Evolutionary conservation across 1,140 invertebrate species (phyloP), one percentile per base, ranked within the genome.

Genomic region (Campoletis sonorensis): DNA sequence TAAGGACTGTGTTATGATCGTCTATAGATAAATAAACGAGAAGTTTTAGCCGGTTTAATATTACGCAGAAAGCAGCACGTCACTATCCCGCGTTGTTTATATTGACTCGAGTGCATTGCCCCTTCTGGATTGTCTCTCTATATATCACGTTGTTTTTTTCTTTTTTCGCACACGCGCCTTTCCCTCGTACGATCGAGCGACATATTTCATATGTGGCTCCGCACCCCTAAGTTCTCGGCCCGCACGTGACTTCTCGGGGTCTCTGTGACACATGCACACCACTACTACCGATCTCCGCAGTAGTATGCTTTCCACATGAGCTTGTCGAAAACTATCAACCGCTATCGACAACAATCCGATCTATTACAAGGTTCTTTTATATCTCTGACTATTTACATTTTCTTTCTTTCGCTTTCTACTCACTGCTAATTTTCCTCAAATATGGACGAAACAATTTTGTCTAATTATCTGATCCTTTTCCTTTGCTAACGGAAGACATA

Each of bases 191-290:
- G 54, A 5, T 58, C 21, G 54, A 58, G 54, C 54, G 54, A 58
- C 54, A 58, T 58, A 58, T 58, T 58, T 58, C 54, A 23, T 58
- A 58, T 23, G 54, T n/a, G 54, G 21, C 18, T 58, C 54, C 54
- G 54, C 54, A 58, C 54, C 54, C 54, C 54, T 58, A 23, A 58
- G 54, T 58, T 58, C 54, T 58, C 21, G 54, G 54, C 18, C 54
- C 54, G 54, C 54, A 58, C 54, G 54, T 58, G 54, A 58, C 54
- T 58, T 58, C 54, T 58, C 54, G 54, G 54, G 54, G 54, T n/a
- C 18, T 8, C 54, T 58, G 54, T 54, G 49, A n/a, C 49, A 54
- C 10, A 54, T 54, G 49, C 49, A 54, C 54, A 58, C 54, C 54
- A 23, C 54, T 18, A 54, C 4, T 7, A 58, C 54, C 54, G 54